A percentile compares a stretch with the other conserved stretches of the same genome.
Conservation (phyloP, 2,113 vertebrate species). For the Corvus cornix region DNA sequence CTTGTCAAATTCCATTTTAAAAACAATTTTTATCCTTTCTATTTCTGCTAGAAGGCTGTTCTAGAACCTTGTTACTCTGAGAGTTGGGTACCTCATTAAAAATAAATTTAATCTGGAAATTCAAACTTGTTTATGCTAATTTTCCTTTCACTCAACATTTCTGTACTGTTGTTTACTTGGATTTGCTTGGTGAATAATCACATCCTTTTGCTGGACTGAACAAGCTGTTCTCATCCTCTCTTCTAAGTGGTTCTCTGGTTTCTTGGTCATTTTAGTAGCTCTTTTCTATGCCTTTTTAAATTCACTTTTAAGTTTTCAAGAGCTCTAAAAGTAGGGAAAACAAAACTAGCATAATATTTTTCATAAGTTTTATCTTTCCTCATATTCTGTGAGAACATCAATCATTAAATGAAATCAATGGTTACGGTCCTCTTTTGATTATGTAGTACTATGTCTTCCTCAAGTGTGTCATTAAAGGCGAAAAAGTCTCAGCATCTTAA, state of each 20-base stretch:
- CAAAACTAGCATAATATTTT: not conserved
- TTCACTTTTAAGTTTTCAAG: not conserved
- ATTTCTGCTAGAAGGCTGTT: not conserved
- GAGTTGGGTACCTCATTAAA: not conserved
- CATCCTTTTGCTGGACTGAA: conserved; percentile 1
- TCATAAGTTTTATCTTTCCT: not conserved
- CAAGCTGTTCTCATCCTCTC: not conserved
- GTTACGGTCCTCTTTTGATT: not conserved
- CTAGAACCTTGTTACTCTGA: not conserved
- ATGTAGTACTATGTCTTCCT: not conserved
- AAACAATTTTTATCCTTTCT: not conserved
- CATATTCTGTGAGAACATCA: not conserved
- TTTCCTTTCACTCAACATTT: conserved; percentile 23
- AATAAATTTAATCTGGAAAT: not conserved
- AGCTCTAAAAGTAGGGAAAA: not conserved
- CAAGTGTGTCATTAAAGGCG: not conserved
- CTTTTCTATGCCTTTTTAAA: not conserved
- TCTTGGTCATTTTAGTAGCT: not conserved
- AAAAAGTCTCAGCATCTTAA: not conserved
- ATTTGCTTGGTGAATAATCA: conserved; percentile 15
- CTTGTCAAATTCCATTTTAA: not conserved
- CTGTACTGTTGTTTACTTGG: not conserved
- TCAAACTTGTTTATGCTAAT: not conserved
- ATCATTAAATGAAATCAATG: not conserved
- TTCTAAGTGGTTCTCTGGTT: not conserved